These are phyloP conservation scores for Scalopus aquaticus DNA, from an alignment of 2,113 vertebrate species.

Conservation along the genomic window DNA sequence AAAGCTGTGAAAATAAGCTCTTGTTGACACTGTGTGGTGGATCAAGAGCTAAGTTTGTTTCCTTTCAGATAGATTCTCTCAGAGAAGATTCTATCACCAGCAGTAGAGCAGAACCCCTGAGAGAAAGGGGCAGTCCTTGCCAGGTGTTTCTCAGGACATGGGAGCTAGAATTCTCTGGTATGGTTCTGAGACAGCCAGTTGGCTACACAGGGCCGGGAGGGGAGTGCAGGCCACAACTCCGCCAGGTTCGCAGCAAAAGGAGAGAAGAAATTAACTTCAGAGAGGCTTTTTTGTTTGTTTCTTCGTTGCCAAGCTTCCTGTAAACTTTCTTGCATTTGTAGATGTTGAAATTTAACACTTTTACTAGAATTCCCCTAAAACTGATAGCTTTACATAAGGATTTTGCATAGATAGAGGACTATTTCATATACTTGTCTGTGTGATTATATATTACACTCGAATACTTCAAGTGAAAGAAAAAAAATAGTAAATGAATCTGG, in stretches of 20 bases:
- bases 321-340: background rate
- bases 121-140: background rate
- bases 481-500: background rate
- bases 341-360: conserved; percentile 23
- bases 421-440: background rate
- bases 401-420: background rate
- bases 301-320: background rate
- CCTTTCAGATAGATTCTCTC: background rate
- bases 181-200: background rate
- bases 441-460: background rate
- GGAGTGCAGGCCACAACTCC: background rate
- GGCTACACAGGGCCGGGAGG: background rate
- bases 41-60: conserved; percentile 43
- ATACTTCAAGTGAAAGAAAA: background rate
- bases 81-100: background rate
- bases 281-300: background rate
- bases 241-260: background rate
- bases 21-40: conserved; percentile 48
- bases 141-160: background rate
- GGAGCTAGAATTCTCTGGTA: background rate
- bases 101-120: background rate
- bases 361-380: background rate
- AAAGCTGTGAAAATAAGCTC: conserved; percentile 66
- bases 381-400: conserved; percentile 42
- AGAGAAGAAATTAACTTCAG: background rate